Base-by-base conservation (phyloP, 2,888 invertebrate species). In the Dynastes grantii region DNA sequence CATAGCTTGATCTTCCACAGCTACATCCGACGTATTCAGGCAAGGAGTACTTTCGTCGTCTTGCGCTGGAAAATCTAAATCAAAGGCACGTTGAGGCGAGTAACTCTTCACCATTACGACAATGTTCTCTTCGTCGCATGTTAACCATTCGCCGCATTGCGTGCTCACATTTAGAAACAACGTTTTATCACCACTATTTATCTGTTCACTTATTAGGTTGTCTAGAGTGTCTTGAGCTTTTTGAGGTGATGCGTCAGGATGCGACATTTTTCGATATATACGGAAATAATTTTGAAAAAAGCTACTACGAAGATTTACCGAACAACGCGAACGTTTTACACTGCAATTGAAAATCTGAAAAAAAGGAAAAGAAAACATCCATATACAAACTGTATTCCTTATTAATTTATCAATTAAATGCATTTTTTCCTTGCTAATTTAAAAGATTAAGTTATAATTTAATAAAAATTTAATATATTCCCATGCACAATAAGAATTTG, bases 91-190 rank as follows among this genome's bases (percentile, higher is more conserved):
- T 67, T 81, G 79, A 13, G 84, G 85, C 55, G 85, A 85, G 58
- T 78, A 81, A 77, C 81, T 82, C 75, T 81, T 84, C 13, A 76
- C 68, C 78, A 83, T 81, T 51, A 85, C 84, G 9, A 85, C 83
- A 16, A 85, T 85, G 76, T 85, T 85, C 73, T 85, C 84, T 70
- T 84, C 84, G 76, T 85, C 85, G 2, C 82, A 83, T n/a, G 83
- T 83, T 51, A 80, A 76, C n/a, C 78, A 73, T 79, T 84, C 83
- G 16, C 85, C 85, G 77, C 85, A 85, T 78, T 85, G 85, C 0
- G 55, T 71, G 22, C 71, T 55, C 32, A 55, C 37, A 37, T 53
- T 29, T 16, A 22, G n/a, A 16, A 16, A 16, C 13, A 45, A 70
- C 32, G 70, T 9, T 11, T 13, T 67, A 16, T 16, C 40, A 2